phyloP scores from a whole-genome alignment of 2,113 vertebrate genomes.

The Sinocyclocheilus maitianheensis region DNA sequence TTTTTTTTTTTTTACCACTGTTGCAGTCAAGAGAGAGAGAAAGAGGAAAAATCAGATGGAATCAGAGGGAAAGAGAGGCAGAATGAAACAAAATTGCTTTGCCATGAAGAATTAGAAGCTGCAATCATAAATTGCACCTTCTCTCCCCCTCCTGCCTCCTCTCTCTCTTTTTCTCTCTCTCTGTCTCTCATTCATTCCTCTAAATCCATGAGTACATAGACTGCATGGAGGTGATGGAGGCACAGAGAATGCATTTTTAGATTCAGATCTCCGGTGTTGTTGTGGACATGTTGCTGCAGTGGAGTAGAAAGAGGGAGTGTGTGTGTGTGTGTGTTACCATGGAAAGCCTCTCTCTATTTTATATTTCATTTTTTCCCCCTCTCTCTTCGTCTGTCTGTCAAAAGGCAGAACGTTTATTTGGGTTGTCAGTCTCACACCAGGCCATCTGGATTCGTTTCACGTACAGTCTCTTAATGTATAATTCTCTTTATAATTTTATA shows the following conservation, averaged over 20 bases:
- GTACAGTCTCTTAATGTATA: conserved; percentile 2
- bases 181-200: background rate
- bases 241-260: conserved; percentile 25
- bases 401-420: conserved; percentile 27
- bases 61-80: conserved; percentile 10
- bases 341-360: background rate
- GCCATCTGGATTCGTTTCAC: background rate
- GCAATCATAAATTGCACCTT: conserved; percentile 53
- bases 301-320: conserved; percentile 37
- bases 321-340: background rate
- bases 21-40: conserved; percentile 23
- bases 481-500: conserved; percentile 10
- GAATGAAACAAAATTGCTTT: conserved; percentile 48
- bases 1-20: background rate
- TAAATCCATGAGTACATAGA: conserved; percentile 38
- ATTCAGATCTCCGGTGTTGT: conserved; percentile 43
- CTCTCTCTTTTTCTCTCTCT: conserved; percentile 22
- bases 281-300: conserved; percentile 64
- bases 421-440: conserved; percentile 7
- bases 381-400: conserved; percentile 7
- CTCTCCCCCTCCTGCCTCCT: background rate
- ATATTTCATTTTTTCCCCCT: background rate
- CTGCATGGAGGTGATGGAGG: background rate
- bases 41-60: conserved; percentile 16
- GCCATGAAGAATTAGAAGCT: conserved; percentile 52